A percentile compares a stretch with the other conserved stretches of the same genome.
Evolutionary conservation across 2,888 invertebrate species (phyloP).

Genomic region (Cyclophora albipunctata): DNA sequence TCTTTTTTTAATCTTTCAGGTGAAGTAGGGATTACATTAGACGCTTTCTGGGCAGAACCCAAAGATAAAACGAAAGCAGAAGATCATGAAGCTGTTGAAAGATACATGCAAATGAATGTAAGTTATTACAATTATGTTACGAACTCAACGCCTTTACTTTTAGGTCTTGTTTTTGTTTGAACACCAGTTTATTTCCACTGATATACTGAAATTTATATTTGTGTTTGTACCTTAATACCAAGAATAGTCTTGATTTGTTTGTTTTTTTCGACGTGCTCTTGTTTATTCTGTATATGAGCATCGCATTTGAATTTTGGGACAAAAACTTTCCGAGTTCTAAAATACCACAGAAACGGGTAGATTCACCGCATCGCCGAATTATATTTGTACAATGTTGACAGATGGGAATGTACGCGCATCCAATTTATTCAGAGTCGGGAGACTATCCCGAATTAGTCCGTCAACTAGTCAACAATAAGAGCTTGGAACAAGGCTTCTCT

Average conservation of each 20-base stretch:
- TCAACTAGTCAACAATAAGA: slow-evolving; percentile 56
- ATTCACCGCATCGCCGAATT: too few species aligned
- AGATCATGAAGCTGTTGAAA: slow-evolving; percentile 70
- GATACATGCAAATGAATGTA: slow-evolving; percentile 74
- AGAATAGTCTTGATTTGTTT: too few species aligned
- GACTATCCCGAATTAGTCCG: slow-evolving; percentile 66
- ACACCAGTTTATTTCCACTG: too few species aligned
- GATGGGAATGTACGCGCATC: slow-evolving; percentile 69
- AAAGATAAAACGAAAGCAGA: slow-evolving; percentile 49
- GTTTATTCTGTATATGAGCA: too few species aligned
- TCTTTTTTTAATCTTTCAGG: slow-evolving; percentile 44
- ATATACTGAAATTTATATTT: too few species aligned
- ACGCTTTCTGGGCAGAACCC: slow-evolving; percentile 73
- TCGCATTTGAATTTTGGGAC: too few species aligned
- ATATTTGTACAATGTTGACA: slow-evolving; percentile 16
- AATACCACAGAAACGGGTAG: too few species aligned
- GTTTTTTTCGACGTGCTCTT: too few species aligned
- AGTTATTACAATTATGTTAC: slow-evolving; percentile 24
- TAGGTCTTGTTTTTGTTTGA: too few species aligned
- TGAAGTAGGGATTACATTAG: slow-evolving; percentile 74
- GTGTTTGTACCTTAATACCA: too few species aligned
- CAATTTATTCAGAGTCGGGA: slow-evolving; percentile 63
- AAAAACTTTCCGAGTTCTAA: too few species aligned
- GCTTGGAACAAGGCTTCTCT: slow-evolving; percentile 55
- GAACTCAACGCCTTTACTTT: too few species aligned